phyloP scores from a whole-genome alignment of 2,888 invertebrate species.

The Acronicta leporina region DNA sequence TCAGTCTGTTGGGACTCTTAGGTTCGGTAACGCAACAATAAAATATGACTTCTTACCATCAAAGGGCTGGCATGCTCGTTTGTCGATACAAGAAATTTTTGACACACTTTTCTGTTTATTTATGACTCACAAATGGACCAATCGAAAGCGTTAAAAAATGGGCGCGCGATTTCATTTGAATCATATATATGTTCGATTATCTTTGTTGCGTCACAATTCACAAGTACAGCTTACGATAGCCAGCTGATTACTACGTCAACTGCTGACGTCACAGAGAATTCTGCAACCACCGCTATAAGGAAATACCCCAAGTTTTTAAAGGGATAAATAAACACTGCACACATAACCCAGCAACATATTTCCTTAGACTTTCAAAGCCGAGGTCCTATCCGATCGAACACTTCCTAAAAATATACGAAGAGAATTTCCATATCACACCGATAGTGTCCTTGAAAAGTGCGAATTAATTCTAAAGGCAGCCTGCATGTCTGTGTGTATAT shows the following conservation, averaged over 20 bases:
- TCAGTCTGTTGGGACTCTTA: too few relatives aligned
- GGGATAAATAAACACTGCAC: constrained; percentile 20
- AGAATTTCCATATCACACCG: constrained; percentile 31
- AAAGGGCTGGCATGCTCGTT: too few relatives aligned
- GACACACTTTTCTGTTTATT: too few relatives aligned
- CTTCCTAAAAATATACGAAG: constrained; percentile 28
- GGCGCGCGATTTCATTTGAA: not conserved
- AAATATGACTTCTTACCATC: too few relatives aligned
- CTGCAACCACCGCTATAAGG: not conserved
- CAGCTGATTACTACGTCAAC: constrained; percentile 9
- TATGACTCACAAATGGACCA: too few relatives aligned
- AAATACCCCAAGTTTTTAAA: constrained; percentile 10
- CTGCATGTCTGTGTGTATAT: constrained; percentile 44
- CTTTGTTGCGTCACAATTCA: not conserved
- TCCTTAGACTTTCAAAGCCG: constrained; percentile 21
- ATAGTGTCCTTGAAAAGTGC: constrained; percentile 48
- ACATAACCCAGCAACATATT: constrained; percentile 6
- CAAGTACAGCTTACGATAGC: not conserved
- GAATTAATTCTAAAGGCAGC: constrained; percentile 55
- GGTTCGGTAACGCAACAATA: too few relatives aligned
- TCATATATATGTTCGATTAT: too few relatives aligned
- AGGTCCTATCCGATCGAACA: constrained; percentile 26
- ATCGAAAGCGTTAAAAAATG: not conserved
- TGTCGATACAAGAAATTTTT: too few relatives aligned
- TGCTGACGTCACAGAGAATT: not conserved